Evolutionary conservation across 2,888 invertebrate genomes (phyloP).

Genomic region (Andrena marginata): DNA sequence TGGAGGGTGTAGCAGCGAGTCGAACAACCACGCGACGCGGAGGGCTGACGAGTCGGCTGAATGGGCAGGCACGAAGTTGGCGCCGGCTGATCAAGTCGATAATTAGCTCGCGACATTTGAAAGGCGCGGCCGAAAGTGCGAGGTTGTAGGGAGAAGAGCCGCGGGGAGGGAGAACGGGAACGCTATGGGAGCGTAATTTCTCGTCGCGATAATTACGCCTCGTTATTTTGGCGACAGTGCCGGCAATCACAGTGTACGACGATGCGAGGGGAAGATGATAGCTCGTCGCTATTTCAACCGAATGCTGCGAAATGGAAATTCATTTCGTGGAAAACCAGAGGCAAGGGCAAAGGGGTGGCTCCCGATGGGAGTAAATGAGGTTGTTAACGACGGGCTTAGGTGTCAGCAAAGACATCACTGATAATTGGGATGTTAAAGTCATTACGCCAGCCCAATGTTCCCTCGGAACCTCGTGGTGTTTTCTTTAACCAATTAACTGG

Average conservation of each 20-base stretch:
- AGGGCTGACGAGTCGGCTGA: background rate
- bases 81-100: constrained; percentile 55
- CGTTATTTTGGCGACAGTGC: constrained; percentile 49
- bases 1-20: no score
- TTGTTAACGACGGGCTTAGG: constrained; percentile 51
- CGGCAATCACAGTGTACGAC: constrained; percentile 18
- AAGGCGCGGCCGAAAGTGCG: constrained; percentile 27
- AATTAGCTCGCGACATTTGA: constrained; percentile 63
- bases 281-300: constrained; percentile 15
- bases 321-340: constrained; percentile 24
- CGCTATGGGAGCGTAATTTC: constrained; percentile 29
- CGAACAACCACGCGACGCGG: background rate
- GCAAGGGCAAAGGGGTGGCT: constrained; percentile 12
- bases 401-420: constrained; percentile 36
- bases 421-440: constrained; percentile 53
- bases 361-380: constrained; percentile 52
- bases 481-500: no score
- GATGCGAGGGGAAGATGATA: background rate
- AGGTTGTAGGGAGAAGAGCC: background rate
- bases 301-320: constrained; percentile 40
- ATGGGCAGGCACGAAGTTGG: constrained; percentile 16
- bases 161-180: no score
- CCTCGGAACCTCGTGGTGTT: no score
- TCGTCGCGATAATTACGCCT: constrained; percentile 47
- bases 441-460: constrained; percentile 18